phyloP scores from a whole-genome alignment of 2,888 invertebrate species.

The Ashinkailepas kermadecensis region DNA sequence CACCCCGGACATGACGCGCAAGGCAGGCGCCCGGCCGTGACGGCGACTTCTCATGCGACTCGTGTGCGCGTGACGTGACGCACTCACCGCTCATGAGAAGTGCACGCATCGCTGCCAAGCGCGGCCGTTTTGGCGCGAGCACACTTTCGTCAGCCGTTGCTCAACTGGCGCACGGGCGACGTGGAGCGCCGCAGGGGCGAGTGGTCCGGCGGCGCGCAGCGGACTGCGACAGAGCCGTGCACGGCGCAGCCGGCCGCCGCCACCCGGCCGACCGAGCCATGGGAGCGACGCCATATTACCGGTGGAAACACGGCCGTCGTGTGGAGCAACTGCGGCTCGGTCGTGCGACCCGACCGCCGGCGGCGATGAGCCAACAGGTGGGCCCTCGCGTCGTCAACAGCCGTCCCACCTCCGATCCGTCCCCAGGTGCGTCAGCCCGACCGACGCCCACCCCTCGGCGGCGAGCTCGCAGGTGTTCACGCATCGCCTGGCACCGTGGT shows the following conservation, averaged over 20 bases:
- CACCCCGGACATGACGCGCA: too few relatives aligned
- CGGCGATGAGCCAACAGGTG: not conserved
- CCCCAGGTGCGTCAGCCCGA: not conserved
- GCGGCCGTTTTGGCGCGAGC: not conserved
- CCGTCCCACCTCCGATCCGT: not conserved
- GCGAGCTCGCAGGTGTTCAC: too few relatives aligned
- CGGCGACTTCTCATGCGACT: too few relatives aligned
- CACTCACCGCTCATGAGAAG: not conserved
- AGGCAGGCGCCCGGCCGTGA: too few relatives aligned
- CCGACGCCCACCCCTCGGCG: too few relatives aligned
- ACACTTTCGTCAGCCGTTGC: not conserved
- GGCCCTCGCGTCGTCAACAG: not conserved
- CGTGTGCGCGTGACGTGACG: not conserved
- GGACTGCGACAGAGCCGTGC: not conserved
- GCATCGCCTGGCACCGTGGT: too few relatives aligned
- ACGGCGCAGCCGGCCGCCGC: not conserved
- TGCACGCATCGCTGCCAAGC: not conserved
- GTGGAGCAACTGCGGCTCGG: not conserved
- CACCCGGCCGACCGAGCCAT: not conserved
- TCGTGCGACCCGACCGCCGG: not conserved
- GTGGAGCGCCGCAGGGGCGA: not conserved
- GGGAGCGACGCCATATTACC: not conserved
- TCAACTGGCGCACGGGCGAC: not conserved
- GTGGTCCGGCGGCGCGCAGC: not conserved
- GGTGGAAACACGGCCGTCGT: not conserved